Conservation (phyloP, 2,888 invertebrate genomes). For the Agrochola litura region DNA sequence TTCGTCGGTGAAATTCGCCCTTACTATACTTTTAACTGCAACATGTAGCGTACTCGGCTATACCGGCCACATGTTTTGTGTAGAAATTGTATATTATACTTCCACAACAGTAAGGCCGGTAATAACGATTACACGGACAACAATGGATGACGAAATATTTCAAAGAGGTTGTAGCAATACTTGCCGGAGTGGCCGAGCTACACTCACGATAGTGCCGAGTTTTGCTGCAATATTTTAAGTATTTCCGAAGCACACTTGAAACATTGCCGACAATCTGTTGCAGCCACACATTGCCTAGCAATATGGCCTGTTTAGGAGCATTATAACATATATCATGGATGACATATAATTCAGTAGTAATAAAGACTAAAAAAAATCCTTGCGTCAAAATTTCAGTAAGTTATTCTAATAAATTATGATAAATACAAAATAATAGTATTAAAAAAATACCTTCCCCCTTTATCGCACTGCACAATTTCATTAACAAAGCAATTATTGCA, state of each 20-base stretch:
- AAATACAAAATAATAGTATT: not conserved
- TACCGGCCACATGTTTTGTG: not conserved
- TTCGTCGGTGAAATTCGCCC: no score
- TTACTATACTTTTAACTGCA: not conserved
- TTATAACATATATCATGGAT: not conserved
- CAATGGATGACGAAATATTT: not conserved
- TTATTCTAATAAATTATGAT: not conserved
- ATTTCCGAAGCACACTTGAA: not conserved
- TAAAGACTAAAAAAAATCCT: not conserved
- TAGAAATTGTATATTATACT: not conserved
- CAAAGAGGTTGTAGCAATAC: not conserved
- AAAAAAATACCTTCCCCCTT: no score
- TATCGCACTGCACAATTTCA: not conserved
- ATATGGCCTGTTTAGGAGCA: not conserved
- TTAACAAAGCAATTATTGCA: conserved; percentile 12
- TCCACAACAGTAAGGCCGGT: not conserved
- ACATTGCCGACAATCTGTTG: not conserved
- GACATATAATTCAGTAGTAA: not conserved
- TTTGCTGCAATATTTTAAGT: not conserved
- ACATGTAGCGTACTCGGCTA: no score
- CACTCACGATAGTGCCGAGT: not conserved
- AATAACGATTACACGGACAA: not conserved
- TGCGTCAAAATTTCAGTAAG: not conserved
- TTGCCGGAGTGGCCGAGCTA: not conserved
- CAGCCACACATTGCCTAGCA: not conserved